Conservation (phyloP, 2,888 invertebrate genomes). For the Drosophila kuntzei region DNA sequence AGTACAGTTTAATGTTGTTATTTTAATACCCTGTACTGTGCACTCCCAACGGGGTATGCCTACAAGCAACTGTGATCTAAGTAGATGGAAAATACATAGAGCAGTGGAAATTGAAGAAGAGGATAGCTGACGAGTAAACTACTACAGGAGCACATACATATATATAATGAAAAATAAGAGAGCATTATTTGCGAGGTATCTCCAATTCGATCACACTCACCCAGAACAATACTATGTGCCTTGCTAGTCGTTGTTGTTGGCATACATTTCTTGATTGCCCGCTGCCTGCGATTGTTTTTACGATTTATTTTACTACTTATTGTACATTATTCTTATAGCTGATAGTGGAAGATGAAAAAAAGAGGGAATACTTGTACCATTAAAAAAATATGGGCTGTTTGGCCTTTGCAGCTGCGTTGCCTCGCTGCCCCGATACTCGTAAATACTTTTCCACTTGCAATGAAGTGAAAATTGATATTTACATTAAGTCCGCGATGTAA, state of each 20-base stretch:
- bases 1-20: background rate
- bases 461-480: constrained; percentile 61
- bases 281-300: constrained; percentile 41
- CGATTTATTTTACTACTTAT: constrained; percentile 58
- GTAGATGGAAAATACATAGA: no score
- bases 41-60: background rate
- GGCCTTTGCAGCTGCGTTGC: constrained; percentile 29
- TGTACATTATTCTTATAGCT: constrained; percentile 37
- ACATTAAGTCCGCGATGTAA: constrained; percentile 22
- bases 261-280: constrained; percentile 42
- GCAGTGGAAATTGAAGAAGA: no score
- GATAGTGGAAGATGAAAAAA: constrained; percentile 54
- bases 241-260: constrained; percentile 19
- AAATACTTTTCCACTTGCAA: constrained; percentile 34
- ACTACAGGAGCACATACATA: no score
- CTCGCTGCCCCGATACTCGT: constrained; percentile 12
- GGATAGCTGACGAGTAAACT: no score
- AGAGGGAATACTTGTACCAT: constrained; percentile 19
- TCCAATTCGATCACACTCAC: background rate
- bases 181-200: constrained; percentile 5
- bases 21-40: background rate
- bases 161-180: no score
- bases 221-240: background rate
- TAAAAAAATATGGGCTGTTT: constrained; percentile 31
- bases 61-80: background rate